Evolutionary conservation across 2,888 invertebrate genomes (phyloP), one percentile per base, ranked within the genome.

Genomic region (Atherix ibis): DNA sequence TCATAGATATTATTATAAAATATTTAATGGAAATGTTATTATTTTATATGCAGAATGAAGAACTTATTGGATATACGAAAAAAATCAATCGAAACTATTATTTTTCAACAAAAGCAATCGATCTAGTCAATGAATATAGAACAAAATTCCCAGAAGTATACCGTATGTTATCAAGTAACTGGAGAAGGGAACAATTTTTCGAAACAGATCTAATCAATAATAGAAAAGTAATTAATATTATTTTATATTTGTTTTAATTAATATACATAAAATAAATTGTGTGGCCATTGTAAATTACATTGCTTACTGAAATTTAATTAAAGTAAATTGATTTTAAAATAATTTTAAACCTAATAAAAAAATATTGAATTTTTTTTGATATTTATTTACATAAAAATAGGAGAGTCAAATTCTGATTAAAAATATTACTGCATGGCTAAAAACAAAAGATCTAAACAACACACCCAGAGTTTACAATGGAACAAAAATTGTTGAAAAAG

Each of bases 61-160:
- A 76, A 48, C 68, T 82, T 2, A 73, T 80, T 2, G 91, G 92
- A 18, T 94, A 78, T 56, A 85, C 88, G 0, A 76, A 71, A 33
- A 81, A 76, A 43, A 64, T 68, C 1, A 66, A 66, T n/a, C 68
- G 64, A 47, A 51, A 66, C 27, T 95, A 94, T 94, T 61, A 70
- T 15, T 94, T 92, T 58, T 85, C 92, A 1, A 57, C 66, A 13
- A 77, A 80, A 46, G 73, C 82, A 22, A 54, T 84, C 1, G 65
- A 74, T 2, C 58, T 85, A 1, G 70, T 95, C 9, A 54, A 62
- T n/a, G 61, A 65, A 2, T 97, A 88, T 58, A 70, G 73, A 42
- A 50, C 60, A 1, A 63, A 69, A 39, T 92, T 73, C 59, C 85
- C 88, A 0, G 71, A 74, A 12, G 54, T 95, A 14, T 75, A 89